Evolutionary conservation across 2,888 invertebrate species (phyloP).

Genomic region (Drosophila atripex): DNA sequence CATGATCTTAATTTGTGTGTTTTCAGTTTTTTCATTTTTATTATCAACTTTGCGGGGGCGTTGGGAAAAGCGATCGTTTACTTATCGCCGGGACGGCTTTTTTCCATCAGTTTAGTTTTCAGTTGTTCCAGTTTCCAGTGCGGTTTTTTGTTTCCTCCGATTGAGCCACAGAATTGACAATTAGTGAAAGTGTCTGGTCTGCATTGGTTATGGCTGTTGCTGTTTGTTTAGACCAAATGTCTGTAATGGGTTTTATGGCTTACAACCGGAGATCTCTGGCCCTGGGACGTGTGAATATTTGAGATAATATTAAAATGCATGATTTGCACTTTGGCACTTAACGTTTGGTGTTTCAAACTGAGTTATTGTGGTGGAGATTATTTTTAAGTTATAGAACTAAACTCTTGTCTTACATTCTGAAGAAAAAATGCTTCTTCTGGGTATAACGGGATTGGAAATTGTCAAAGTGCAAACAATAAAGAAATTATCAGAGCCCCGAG

Average conservation of each 20-base stretch:
- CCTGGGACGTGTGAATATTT: constrained; percentile 69
- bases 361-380: too few relatives aligned
- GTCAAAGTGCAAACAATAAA: constrained; percentile 57
- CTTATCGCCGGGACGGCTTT: constrained; percentile 5
- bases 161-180: constrained; percentile 76
- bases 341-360: neutral
- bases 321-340: constrained; percentile 64
- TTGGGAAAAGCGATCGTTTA: constrained; percentile 48
- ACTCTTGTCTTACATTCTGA: too few relatives aligned
- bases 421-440: too few relatives aligned
- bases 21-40: neutral
- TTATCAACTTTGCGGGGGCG: constrained; percentile 55
- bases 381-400: too few relatives aligned
- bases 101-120: neutral
- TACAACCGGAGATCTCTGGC: constrained; percentile 26
- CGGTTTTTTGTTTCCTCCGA: constrained; percentile 62
- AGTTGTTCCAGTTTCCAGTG: constrained; percentile 54
- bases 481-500: constrained; percentile 53
- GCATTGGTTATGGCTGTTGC: constrained; percentile 14
- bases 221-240: constrained; percentile 36
- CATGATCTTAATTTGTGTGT: constrained; percentile 6
- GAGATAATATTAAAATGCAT: constrained; percentile 38
- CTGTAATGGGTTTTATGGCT: constrained; percentile 51
- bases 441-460: neutral
- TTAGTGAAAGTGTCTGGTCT: constrained; percentile 70